A percentile compares a stretch with the other conserved stretches of the same genome.
Conservation (phyloP, 2,888 invertebrate genomes). For the Saturnia pavonia region DNA sequence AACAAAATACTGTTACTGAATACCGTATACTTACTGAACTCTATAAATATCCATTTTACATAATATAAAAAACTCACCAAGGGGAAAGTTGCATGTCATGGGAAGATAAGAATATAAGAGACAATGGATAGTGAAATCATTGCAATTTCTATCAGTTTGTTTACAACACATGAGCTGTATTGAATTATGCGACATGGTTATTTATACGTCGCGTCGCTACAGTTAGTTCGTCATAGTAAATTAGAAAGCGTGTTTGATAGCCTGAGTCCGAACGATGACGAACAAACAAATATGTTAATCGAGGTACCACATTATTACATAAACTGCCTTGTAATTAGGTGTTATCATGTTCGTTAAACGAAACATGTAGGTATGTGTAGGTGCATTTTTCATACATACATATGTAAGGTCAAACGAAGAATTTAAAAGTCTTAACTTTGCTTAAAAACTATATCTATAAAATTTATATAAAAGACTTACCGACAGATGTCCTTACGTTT, state of each 20-base stretch:
- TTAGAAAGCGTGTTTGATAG: constrained; percentile 71
- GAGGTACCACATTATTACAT: constrained; percentile 8
- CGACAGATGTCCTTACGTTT: constrained; percentile 23
- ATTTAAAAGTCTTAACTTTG: neutral
- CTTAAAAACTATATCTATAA: constrained; percentile 13
- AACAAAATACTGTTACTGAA: too few relatives aligned
- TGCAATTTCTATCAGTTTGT: neutral
- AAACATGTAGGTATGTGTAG: neutral
- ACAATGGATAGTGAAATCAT: neutral
- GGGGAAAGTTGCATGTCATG: neutral
- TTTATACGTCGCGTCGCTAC: constrained; percentile 42
- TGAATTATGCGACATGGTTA: constrained; percentile 39
- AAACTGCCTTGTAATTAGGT: neutral
- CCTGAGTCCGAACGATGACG: constrained; percentile 42
- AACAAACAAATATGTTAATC: constrained; percentile 22
- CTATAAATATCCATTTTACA: constrained; percentile 2
- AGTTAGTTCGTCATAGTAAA: constrained; percentile 70
- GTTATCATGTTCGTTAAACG: neutral
- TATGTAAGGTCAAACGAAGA: neutral
- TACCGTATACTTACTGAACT: neutral
- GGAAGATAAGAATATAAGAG: neutral
- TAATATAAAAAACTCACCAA: neutral
- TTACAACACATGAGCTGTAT: neutral
- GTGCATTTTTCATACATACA: neutral
- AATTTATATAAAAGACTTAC: constrained; percentile 31